Percentiles rank a stretch among this genome's conserved stretches.
These are phyloP conservation scores for Sceloporus tristichus DNA, from an alignment of 2,113 vertebrate genomes.

Conservation along the genomic window DNA sequence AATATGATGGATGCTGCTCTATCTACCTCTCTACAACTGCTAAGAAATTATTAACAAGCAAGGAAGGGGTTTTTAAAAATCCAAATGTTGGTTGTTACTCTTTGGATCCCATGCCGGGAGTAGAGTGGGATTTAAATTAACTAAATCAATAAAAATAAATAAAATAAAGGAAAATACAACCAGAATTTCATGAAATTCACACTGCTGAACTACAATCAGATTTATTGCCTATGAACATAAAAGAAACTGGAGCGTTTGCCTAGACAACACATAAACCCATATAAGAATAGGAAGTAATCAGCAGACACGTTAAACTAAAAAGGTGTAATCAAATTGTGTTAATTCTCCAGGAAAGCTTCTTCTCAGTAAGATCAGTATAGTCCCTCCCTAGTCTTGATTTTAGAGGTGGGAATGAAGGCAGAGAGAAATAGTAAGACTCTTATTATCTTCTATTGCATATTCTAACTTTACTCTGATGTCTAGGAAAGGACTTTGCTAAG, in stretches of 20 bases:
- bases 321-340: background rate
- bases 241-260: background rate
- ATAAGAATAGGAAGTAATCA: background rate
- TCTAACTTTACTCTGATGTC: background rate
- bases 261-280: background rate
- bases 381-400: background rate
- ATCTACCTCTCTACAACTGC: no score
- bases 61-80: background rate
- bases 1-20: background rate
- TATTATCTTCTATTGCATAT: background rate
- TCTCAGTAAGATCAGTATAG: background rate
- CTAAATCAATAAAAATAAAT: no score
- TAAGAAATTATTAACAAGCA: background rate
- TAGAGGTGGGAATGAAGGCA: background rate
- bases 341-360: background rate
- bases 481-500: background rate
- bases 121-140: background rate
- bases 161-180: background rate
- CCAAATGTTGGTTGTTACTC: no score
- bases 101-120: no score
- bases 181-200: background rate
- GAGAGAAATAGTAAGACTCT: constrained; percentile 21
- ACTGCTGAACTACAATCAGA: background rate
- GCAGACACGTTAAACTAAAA: no score
- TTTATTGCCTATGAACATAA: background rate